Base-by-base conservation (phyloP, 1,140 invertebrate genomes). In the Sycobia sp. region DNA sequence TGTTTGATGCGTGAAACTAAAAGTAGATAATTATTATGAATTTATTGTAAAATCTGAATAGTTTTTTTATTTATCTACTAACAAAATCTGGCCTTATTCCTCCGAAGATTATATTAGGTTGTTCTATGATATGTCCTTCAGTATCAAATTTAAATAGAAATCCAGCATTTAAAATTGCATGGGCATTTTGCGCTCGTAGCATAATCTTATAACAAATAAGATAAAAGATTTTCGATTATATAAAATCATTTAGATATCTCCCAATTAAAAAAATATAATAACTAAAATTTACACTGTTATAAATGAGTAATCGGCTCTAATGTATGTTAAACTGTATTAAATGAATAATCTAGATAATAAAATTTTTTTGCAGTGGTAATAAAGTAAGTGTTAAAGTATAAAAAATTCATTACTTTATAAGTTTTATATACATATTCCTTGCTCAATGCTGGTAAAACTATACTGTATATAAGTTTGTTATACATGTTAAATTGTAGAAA, bases 151-250 rank as follows among this genome's bases (percentile, higher is more conserved):
- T 84, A 34, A 91, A 84, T 0, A 88, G 77, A 72, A 95, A 94
- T 7, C 89, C 92, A 11, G 90, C 90, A 74, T 93, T 93, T 0
- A 95, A 88, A 68, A 90, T 87, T 0, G 92, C 91, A 72, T 94
- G 91, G 0, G 92, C 87, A 76, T 94, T 95, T 82, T 92, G 90
- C 3, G 88, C 87, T 64, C 91, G 83, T 4, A 50, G 59, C 59
- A 62, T 62, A 25, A 62, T 54, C 59, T 62, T 23, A 22, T 23
- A 7, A 7, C 7, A 5, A 10, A 18, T 18, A 20, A 7, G 36
- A 16, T 34, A 51, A 51, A 36, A 27, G 2, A 25, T 16, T 14
- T 10, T 9, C 1, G 32, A 29, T 27, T 43, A 20, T 13, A 29
- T 18, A 3, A 13, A 43, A 56, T 2, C 18, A 22, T 44, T 44